A percentile compares a stretch with the other conserved stretches of the same genome.
phyloP scores from a whole-genome alignment of 2,888 invertebrate species.

The Ecliptopera silaceata region DNA sequence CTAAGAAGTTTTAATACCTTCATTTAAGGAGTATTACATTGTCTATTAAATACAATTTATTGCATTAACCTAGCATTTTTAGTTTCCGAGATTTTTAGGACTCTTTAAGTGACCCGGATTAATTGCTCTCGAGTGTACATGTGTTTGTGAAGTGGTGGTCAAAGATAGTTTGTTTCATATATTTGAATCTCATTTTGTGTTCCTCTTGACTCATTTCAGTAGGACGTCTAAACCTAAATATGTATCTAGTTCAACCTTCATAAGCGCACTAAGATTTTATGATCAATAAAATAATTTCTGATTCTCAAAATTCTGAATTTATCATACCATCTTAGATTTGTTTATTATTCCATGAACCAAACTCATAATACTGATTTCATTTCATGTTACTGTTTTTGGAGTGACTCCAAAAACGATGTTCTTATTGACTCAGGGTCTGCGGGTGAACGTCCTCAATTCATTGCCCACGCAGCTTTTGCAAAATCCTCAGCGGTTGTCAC shows the following conservation, averaged over 20 bases:
- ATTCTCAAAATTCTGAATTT: constrained; percentile 11
- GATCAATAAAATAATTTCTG: constrained; percentile 10
- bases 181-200: constrained; percentile 34
- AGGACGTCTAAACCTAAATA: constrained; percentile 22
- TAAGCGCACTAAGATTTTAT: constrained; percentile 16
- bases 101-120: too few relatives aligned
- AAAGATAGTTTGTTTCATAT: constrained; percentile 23
- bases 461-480: constrained; percentile 61
- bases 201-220: constrained; percentile 23
- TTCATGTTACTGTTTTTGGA: constrained; percentile 65
- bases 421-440: constrained; percentile 59
- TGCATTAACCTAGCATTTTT: too few relatives aligned
- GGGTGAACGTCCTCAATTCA: constrained; percentile 65
- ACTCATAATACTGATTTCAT: constrained; percentile 26
- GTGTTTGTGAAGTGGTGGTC: constrained; percentile 23
- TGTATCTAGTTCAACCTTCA: constrained; percentile 17
- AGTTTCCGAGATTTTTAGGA: too few relatives aligned
- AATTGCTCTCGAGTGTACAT: too few relatives aligned
- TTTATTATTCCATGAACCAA: constrained; percentile 26
- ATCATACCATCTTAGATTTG: constrained; percentile 15
- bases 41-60: too few relatives aligned
- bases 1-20: too few relatives aligned
- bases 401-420: constrained; percentile 56
- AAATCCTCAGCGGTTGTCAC: constrained; percentile 42
- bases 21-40: too few relatives aligned